Base-by-base conservation (phyloP, 2,888 invertebrate genomes). In the Drosophila macrospina region DNA sequence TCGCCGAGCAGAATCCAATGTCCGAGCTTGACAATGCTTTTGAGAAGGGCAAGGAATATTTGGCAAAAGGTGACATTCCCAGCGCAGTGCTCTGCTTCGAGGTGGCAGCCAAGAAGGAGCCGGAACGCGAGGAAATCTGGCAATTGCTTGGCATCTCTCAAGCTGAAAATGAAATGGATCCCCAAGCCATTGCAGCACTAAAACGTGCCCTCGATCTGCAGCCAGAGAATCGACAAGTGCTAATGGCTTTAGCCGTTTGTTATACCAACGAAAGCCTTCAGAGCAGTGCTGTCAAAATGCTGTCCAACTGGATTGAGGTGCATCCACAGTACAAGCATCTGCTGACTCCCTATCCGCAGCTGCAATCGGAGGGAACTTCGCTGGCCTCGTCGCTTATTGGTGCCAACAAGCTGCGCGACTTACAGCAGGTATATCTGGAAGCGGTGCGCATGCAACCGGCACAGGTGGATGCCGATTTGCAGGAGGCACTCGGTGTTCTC, bases 101-200 rank as follows among this genome's bases (percentile, higher is more conserved):
- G 93, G 97, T 98, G 52, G 98, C 99, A 8, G 98, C 95, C 3
- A 96, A 97, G 88, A 95, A 97, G 89, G 94, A 96, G 50, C 95
- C 96, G 1, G 93, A 95, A 51, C 96, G 96, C 87, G 93, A 94
- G 0, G 96, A 97, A 92, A 96, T 96, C 0, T 98, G 98, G 98
- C 95, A 96, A 70, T 93, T 96, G 34, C 93, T 98, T 47, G 98
- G 98, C 8, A 96, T 96, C 54, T 96, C 98, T 30, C 98, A 99
- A 92, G 98, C 99, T 37, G 98, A 99, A 93, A 99, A 99, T 93
- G 99, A 99, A 93, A 98, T 93, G 94, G 99, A 99, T 92, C 96
- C 97, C 3, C 93, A 95, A 79, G 98, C 98, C 8, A 99, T 99
- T 85, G 95, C 96, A 45, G 99, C 99, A 0, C 93, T 99, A 30